Conservation (phyloP, 2,888 invertebrate genomes). For the Polyploca ridens region DNA sequence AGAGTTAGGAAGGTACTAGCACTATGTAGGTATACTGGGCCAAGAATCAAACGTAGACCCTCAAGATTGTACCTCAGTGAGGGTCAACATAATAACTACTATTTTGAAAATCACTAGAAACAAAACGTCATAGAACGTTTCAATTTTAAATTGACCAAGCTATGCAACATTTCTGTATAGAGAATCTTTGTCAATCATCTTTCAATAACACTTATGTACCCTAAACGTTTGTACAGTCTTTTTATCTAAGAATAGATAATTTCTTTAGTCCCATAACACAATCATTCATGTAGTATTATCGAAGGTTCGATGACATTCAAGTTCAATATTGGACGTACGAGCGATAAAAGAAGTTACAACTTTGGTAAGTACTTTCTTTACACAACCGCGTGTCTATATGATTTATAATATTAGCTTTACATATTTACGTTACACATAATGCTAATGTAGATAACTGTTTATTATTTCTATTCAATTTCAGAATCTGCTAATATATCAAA, state of each 20-base stretch:
- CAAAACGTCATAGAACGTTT: too few relatives aligned
- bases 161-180: not conserved
- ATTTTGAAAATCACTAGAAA: too few relatives aligned
- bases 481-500: too few relatives aligned
- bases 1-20: too few relatives aligned
- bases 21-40: too few relatives aligned
- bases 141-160: not conserved
- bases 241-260: slow-evolving; percentile 42
- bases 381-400: slow-evolving; percentile 4
- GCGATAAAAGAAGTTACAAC: slow-evolving; percentile 13
- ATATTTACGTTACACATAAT: too few relatives aligned
- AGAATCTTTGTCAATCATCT: not conserved
- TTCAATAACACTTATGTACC: slow-evolving; percentile 7
- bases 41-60: too few relatives aligned
- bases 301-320: slow-evolving; percentile 41
- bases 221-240: slow-evolving; percentile 30
- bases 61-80: too few relatives aligned
- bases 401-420: not conserved
- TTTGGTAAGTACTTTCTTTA: slow-evolving; percentile 1
- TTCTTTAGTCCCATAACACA: slow-evolving; percentile 26
- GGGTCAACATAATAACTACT: too few relatives aligned
- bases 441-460: too few relatives aligned
- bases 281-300: slow-evolving; percentile 35
- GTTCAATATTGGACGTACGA: slow-evolving; percentile 31
- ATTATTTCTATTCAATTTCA: too few relatives aligned